Conservation (phyloP, 1,140 invertebrate species). For the Yoshiicerus persimilis region DNA sequence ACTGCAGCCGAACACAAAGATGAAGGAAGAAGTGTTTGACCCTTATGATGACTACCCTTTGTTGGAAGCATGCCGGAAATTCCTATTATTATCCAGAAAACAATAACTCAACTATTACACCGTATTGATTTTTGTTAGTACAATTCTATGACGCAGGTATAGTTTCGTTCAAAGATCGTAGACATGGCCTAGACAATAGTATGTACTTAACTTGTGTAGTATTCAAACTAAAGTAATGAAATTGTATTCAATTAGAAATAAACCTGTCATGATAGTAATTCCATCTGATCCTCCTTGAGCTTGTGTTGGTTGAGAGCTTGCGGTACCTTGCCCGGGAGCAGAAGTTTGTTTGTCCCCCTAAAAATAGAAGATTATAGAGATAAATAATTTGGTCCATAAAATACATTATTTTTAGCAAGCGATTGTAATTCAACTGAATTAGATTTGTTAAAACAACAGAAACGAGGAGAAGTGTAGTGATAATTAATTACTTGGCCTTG, state of each 20-base stretch:
- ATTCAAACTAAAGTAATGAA: not conserved
- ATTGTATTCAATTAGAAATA: not conserved
- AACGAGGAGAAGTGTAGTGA: not conserved
- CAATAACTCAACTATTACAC: not conserved
- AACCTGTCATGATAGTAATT: slow-evolving; percentile 45
- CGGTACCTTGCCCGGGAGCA: not conserved
- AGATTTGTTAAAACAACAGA: not conserved
- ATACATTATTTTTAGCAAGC: slow-evolving; percentile 9
- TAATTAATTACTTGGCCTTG: slow-evolving; percentile 53
- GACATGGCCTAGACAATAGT: no score
- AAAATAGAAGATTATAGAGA: not conserved
- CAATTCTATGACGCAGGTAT: no score
- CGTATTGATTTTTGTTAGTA: no score
- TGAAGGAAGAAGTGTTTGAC: slow-evolving; percentile 94
- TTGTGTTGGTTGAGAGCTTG: slow-evolving; percentile 3
- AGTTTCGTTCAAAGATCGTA: no score
- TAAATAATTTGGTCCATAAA: not conserved
- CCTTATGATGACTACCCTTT: slow-evolving; percentile 67
- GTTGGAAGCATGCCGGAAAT: slow-evolving; percentile 24
- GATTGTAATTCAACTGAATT: not conserved
- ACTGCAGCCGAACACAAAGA: slow-evolving; percentile 92
- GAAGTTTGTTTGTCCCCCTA: not conserved
- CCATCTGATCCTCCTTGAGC: slow-evolving; percentile 30
- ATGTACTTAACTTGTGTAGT: no score
- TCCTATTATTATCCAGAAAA: not conserved